Conservation (phyloP, 2,888 invertebrate genomes). For the Tricholauxania praeusta region DNA sequence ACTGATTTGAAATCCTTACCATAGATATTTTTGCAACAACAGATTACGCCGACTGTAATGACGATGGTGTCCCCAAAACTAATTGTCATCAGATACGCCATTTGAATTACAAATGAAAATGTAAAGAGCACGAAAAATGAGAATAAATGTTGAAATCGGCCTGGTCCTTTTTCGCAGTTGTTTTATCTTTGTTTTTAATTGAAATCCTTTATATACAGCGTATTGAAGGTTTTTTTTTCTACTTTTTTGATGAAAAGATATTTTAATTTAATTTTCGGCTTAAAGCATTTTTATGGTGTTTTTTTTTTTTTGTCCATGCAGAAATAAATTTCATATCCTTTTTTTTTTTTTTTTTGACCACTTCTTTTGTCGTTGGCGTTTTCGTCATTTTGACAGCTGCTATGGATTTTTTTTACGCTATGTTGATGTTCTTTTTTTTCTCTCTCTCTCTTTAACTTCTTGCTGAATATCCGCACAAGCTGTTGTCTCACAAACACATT, state of each 20-base stretch:
- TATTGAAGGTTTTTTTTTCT: too few relatives aligned
- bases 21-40: background rate
- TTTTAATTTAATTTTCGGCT: too few relatives aligned
- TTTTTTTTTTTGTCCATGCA: too few relatives aligned
- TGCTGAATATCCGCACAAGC: conserved; percentile 18
- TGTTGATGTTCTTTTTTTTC: background rate
- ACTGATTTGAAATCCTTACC: conserved; percentile 10
- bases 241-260: too few relatives aligned
- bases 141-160: background rate
- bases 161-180: background rate
- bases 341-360: background rate
- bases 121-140: background rate
- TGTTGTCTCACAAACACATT: conserved; percentile 20
- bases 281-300: too few relatives aligned
- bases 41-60: background rate
- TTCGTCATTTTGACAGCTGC: conserved; percentile 24
- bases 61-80: background rate
- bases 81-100: conserved; percentile 31
- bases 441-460: background rate
- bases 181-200: background rate
- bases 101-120: conserved; percentile 28
- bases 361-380: background rate
- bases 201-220: conserved; percentile 4
- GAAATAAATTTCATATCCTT: too few relatives aligned
- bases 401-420: background rate